Evolutionary conservation across 1,140 invertebrate genomes (phyloP).

Genomic region (Lutraria rhynchaena): DNA sequence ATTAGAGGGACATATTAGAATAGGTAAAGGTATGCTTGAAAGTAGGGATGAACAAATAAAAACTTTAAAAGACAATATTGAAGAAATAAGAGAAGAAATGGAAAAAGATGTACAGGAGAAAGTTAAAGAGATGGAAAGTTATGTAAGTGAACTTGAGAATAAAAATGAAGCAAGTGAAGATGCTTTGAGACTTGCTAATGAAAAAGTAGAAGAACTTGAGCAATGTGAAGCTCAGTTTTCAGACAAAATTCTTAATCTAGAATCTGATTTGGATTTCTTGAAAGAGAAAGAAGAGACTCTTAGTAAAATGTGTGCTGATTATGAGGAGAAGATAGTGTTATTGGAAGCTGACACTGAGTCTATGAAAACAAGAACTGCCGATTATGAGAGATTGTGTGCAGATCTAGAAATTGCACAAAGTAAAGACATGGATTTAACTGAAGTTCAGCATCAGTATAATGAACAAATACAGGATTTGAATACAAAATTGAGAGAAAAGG

Average conservation of each 20-base stretch:
- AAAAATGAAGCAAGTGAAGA: constrained; percentile 6
- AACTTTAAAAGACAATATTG: background rate
- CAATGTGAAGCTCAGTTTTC: constrained; percentile 8
- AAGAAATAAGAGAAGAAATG: constrained; percentile 8
- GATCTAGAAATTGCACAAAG: constrained; percentile 48
- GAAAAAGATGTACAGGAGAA: constrained; percentile 36
- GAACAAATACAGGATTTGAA: constrained; percentile 31
- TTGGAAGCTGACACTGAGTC: constrained; percentile 44
- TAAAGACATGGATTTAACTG: constrained; percentile 43
- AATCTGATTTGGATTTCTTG: constrained; percentile 27
- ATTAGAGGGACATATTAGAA: constrained; percentile 21
- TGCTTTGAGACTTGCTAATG: constrained; percentile 5
- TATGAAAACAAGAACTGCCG: constrained; percentile 20
- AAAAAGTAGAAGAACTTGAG: constrained; percentile 34
- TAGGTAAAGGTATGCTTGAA: constrained; percentile 22
- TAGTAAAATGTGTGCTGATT: constrained; percentile 28
- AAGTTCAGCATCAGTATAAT: constrained; percentile 25
- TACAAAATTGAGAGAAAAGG: constrained; percentile 15
- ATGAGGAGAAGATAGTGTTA: constrained; percentile 39
- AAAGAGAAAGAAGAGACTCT: constrained; percentile 32
- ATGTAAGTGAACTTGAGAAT: constrained; percentile 9
- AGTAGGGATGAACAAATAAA: constrained; percentile 22
- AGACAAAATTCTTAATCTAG: constrained; percentile 19
- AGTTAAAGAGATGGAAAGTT: constrained; percentile 30
- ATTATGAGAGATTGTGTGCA: constrained; percentile 40